Conservation (phyloP, 2,113 vertebrate species). For the Glaucidium brasilianum region DNA sequence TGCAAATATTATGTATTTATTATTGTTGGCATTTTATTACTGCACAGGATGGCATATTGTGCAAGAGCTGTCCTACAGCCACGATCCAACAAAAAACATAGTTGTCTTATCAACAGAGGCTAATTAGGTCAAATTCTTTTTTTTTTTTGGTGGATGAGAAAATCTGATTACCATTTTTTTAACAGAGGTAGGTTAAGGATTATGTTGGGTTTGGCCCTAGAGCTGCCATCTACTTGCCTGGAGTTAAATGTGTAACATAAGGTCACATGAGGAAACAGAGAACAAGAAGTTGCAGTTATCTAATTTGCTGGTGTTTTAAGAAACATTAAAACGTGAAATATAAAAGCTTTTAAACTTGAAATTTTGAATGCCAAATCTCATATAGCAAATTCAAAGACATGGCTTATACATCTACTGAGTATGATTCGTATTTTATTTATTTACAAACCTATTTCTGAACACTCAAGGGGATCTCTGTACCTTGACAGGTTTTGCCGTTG, state of each 20-base stretch:
- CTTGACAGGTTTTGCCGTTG: constrained; percentile 95
- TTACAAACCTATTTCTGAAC: background rate
- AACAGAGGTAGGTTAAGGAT: background rate
- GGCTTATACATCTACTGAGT: background rate
- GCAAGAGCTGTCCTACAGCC: background rate
- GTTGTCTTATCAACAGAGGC: background rate
- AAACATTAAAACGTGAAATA: background rate
- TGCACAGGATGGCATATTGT: background rate
- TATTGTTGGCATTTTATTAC: background rate
- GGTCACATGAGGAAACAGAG: background rate
- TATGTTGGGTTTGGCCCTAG: background rate
- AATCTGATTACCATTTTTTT: background rate
- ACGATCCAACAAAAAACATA: background rate
- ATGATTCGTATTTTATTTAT: background rate
- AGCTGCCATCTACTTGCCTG: background rate
- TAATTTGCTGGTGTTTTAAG: background rate
- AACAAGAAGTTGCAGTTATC: background rate
- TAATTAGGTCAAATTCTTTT: too few species aligned
- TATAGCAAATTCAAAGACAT: background rate
- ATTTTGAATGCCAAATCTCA: background rate
- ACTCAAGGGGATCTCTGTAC: constrained; percentile 60
- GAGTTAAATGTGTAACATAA: background rate
- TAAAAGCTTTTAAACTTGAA: background rate
- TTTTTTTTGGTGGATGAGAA: background rate
- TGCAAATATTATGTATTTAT: background rate